Evolutionary conservation across 2,888 invertebrate genomes (phyloP), one percentile per base, ranked within the genome.

Genomic region (Elmis aenea): DNA sequence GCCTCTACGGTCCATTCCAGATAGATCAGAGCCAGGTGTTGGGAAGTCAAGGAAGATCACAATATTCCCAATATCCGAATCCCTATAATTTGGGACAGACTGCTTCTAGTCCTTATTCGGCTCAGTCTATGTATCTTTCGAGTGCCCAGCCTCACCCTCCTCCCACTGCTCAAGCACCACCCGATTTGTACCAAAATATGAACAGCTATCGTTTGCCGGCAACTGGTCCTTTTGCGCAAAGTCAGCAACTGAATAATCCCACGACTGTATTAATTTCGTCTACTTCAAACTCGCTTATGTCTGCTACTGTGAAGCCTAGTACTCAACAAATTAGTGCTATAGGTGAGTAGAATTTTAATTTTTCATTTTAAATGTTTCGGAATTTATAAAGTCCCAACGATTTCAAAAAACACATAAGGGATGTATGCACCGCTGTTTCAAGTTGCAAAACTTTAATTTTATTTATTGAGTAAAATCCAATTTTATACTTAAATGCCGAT

Each of bases 201-300:
- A 64, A 51, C 42, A 66, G 57, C 46, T 64, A 61, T 38, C 48
- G 67, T 14, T 38, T 66, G 36, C 58, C 76, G 26, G 73, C 75
- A 12, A 73, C 76, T 3, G 75, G 74, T 11, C 82, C 83, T 8
- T 86, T 84, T 59, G 85, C 84, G 10, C 87, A 88, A 61, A 84
- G 83, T 30, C 88, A 86, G 55, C 85, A 84, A 59, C 74, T 87
- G 50, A 87, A 79, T 62, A 90, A 85, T 66, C 89, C 88, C 29
- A 89, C 83, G 59, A 89, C 90, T 10, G 86, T 92, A 52, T 78
- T 92, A 54, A 91, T 91, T 50, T 88, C 89, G 21, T 85, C 89
- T 45, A 84, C 86, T 36, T 85, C 89, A 39, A 90, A 89, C 67
- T 86, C 86, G 18, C 73, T 91, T 51, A 91, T 91, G 89, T 88